Percentiles rank a stretch among this genome's conserved stretches.
phyloP scores from a whole-genome alignment of 2,888 invertebrate genomes.

The Dasypolia templi region DNA sequence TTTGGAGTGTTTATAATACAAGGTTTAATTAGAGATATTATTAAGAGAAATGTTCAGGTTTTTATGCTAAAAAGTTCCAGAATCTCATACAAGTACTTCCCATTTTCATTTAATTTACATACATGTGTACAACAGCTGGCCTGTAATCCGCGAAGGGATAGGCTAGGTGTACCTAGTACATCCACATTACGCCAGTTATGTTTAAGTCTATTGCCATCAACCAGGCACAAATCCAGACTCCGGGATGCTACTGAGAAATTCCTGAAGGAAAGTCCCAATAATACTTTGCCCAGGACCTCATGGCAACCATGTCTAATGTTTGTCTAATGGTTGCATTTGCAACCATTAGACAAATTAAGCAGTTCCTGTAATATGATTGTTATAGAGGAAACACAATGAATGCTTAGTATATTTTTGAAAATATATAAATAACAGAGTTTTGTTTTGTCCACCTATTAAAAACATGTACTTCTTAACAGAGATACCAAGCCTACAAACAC shows the following conservation, averaged over 20 bases:
- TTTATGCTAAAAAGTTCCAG: not conserved
- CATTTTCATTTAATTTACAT: not conserved
- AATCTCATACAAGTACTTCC: not conserved
- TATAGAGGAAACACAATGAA: not conserved
- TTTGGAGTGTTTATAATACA: not conserved
- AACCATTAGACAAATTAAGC: not conserved
- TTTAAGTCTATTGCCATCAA: not conserved
- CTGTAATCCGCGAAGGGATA: not conserved
- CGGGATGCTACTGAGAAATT: not conserved
- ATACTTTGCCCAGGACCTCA: not conserved
- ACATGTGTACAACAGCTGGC: not conserved
- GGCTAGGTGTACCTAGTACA: not conserved
- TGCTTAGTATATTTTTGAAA: not conserved
- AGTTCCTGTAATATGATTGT: not conserved
- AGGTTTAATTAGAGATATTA: not conserved
- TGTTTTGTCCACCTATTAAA: not conserved
- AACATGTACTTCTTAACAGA: slow-evolving; percentile 84
- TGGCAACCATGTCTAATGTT: too few relatives aligned
- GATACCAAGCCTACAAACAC: slow-evolving; percentile 97
- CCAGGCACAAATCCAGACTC: not conserved
- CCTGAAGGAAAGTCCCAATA: not conserved
- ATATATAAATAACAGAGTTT: not conserved
- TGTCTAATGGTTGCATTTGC: too few relatives aligned
- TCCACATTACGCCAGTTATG: not conserved
- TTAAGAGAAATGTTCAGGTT: not conserved